Evolutionary conservation across 1,140 invertebrate genomes (phyloP).

Genomic region (Oedothorax gibbosus): DNA sequence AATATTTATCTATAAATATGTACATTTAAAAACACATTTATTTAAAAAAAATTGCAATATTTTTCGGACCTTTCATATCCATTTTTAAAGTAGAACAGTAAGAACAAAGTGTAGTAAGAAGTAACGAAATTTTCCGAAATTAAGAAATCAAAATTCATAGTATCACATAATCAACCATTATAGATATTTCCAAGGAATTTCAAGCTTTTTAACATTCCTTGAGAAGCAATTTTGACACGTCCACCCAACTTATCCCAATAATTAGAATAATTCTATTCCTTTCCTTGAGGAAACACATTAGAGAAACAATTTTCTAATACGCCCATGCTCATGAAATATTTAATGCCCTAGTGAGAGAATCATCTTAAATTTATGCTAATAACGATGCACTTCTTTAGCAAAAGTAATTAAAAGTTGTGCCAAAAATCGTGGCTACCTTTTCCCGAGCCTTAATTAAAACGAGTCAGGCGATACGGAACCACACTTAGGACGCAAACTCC

Average conservation of each 20-base stretch:
- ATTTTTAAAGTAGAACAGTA: no score
- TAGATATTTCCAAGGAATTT: no score
- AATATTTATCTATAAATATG: no score
- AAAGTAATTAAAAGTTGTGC: slow-evolving; percentile 54
- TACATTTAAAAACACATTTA: no score
- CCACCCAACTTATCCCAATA: neutral
- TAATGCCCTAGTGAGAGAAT: slow-evolving; percentile 33
- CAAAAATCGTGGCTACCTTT: slow-evolving; percentile 42
- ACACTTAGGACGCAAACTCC: neutral
- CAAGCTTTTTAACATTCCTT: no score
- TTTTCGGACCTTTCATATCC: no score
- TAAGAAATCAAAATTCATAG: no score
- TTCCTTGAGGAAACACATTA: neutral
- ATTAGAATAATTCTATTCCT: slow-evolving; percentile 47
- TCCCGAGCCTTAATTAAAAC: slow-evolving; percentile 16
- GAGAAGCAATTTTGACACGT: no score
- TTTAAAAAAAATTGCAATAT: no score
- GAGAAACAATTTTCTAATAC: slow-evolving; percentile 22
- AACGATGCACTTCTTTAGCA: slow-evolving; percentile 25
- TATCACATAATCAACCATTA: no score
- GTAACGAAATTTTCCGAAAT: no score
- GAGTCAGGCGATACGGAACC: slow-evolving; percentile 30
- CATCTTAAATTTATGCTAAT: slow-evolving; percentile 59
- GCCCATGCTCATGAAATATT: slow-evolving; percentile 49
- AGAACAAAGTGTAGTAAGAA: no score